A percentile compares a stretch with the other conserved stretches of the same genome.
These are phyloP conservation scores for Streptopelia turtur DNA, from an alignment of 2,797 vertebrate genomes.

Conservation along the genomic window DNA sequence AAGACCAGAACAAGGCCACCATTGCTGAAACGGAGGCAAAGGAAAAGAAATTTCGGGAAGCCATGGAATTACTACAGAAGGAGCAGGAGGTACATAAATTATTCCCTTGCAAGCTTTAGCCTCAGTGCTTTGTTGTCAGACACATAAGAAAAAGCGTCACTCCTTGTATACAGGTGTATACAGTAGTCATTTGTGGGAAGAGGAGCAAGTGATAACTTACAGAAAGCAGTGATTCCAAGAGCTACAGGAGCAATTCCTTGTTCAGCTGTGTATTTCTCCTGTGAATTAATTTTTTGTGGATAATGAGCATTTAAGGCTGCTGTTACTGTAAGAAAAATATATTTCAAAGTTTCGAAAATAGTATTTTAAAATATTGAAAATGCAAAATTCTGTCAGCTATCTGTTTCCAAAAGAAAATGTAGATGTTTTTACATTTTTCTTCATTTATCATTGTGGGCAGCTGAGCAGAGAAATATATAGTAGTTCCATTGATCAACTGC, in stretches of 20 bases:
- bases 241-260: neutral
- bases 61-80: conserved; percentile 86
- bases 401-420: neutral
- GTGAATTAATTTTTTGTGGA: neutral
- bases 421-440: accelerated
- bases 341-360: neutral
- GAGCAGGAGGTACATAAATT: conserved; percentile 84
- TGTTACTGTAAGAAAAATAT: neutral
- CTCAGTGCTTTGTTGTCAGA: neutral
- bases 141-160: neutral
- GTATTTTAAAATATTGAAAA: neutral
- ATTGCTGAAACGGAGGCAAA: conserved; percentile 94
- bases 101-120: neutral
- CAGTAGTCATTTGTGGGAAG: neutral
- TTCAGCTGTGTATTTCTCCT: neutral
- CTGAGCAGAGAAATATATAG: neutral
- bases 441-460: neutral
- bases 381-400: neutral
- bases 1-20: conserved; percentile 96
- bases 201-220: neutral
- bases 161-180: neutral
- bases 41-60: conserved; percentile 89
- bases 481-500: neutral
- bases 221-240: neutral
- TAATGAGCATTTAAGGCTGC: neutral